These are phyloP conservation scores for Volucella inflata DNA, from an alignment of 2,888 invertebrate species.

Conservation along the genomic window DNA sequence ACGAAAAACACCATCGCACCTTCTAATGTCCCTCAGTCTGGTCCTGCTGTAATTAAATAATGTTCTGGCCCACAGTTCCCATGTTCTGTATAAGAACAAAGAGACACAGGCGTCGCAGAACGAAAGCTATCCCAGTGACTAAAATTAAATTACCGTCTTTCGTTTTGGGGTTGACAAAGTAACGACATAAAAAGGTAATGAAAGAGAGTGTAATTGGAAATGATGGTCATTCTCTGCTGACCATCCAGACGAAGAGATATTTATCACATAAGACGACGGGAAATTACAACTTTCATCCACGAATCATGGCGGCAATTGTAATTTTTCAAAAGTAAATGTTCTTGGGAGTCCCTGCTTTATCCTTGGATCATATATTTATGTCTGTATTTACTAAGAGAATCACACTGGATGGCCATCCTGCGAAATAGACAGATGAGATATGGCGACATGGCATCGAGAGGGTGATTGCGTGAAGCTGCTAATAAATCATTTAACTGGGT, in stretches of 20 bases:
- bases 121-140: conserved; percentile 36
- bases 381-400: conserved; percentile 23
- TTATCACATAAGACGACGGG: conserved; percentile 15
- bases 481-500: conserved; percentile 20
- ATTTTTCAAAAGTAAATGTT: conserved; percentile 57
- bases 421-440: conserved; percentile 5
- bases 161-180: conserved; percentile 3
- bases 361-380: conserved; percentile 33
- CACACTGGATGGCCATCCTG: conserved; percentile 13
- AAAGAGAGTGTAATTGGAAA: conserved; percentile 6
- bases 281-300: conserved; percentile 20
- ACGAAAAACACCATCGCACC: conserved; percentile 3
- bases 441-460: neutral
- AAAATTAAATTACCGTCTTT: conserved; percentile 55
- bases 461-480: conserved; percentile 2
- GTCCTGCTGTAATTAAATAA: conserved; percentile 56
- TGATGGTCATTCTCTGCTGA: conserved; percentile 4
- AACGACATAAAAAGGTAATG: neutral
- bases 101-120: neutral
- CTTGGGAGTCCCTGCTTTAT: conserved; percentile 34
- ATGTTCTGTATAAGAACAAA: no score
- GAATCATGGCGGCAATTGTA: neutral
- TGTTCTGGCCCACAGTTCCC: neutral
- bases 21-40: conserved; percentile 18
- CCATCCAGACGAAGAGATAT: conserved; percentile 18